These are phyloP conservation scores for Stigmatopora nigra DNA, from an alignment of 2,113 vertebrate species.

Conservation along the genomic window DNA sequence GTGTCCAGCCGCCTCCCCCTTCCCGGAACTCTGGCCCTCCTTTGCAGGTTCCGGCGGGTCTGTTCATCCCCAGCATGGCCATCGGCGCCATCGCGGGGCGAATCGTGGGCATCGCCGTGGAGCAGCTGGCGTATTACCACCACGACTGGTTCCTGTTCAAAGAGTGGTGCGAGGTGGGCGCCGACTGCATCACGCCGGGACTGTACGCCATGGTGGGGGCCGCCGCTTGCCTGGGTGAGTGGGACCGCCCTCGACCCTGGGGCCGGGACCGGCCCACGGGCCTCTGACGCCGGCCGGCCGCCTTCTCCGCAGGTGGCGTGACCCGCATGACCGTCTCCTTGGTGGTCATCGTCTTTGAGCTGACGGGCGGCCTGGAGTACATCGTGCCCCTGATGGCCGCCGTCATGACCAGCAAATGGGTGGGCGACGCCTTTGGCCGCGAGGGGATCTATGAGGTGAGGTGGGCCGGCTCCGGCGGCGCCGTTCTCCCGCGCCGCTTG, in stretches of 20 bases:
- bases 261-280: too few species aligned
- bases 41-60: slow-evolving; percentile 83
- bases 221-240: slow-evolving; percentile 90
- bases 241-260: too few species aligned
- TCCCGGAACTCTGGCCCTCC: too few species aligned
- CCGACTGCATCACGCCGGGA: slow-evolving; percentile 95
- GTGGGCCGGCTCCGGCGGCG: too few species aligned
- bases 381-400: slow-evolving; percentile 98
- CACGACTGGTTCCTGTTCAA: slow-evolving; percentile 98
- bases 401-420: slow-evolving; percentile 99
- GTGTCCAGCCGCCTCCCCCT: too few species aligned
- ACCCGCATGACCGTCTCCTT: slow-evolving; percentile 98
- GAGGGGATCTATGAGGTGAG: slow-evolving; percentile 90
- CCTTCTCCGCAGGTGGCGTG: slow-evolving; percentile 78
- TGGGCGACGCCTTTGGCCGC: slow-evolving; percentile 94
- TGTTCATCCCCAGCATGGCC: slow-evolving; percentile 99
- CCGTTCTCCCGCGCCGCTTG: too few species aligned
- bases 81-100: slow-evolving; percentile 95
- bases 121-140: slow-evolving; percentile 94
- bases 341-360: slow-evolving; percentile 96
- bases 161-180: slow-evolving; percentile 96
- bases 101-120: slow-evolving; percentile 94
- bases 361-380: slow-evolving; percentile 95
- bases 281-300: too few species aligned
- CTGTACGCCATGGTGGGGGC: slow-evolving; percentile 99